phyloP scores from a whole-genome alignment of 2,113 vertebrate genomes.

The Triplophysa dalaica region DNA sequence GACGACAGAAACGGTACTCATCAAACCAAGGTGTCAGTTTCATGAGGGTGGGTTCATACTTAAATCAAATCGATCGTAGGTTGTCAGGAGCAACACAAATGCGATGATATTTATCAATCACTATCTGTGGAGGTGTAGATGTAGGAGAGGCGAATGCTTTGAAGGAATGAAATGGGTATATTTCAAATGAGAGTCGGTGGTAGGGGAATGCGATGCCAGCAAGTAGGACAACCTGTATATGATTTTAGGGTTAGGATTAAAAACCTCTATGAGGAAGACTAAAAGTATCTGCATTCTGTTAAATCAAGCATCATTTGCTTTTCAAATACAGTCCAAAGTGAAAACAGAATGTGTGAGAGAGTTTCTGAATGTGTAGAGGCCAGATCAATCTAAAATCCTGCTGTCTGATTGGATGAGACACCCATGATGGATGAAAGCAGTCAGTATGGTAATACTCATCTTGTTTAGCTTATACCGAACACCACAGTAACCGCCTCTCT shows the following conservation, averaged over 20 bases:
- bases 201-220: too few relatives aligned
- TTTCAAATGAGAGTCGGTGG: background rate
- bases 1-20: constrained; percentile 58
- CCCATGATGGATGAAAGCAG: constrained; percentile 69
- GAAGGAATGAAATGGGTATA: background rate
- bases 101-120: constrained; percentile 5
- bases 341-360: constrained; percentile 19
- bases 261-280: too few relatives aligned
- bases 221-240: too few relatives aligned
- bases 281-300: too few relatives aligned
- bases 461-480: constrained; percentile 58
- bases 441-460: constrained; percentile 66
- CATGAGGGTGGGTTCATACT: constrained; percentile 53
- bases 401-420: constrained; percentile 56
- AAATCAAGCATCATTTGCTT: background rate
- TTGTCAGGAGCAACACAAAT: constrained; percentile 26
- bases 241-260: too few relatives aligned
- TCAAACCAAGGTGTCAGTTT: constrained; percentile 61
- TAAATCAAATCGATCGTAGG: constrained; percentile 45
- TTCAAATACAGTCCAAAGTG: background rate
- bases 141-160: background rate
- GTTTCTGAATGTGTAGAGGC: constrained; percentile 55
- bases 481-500: constrained; percentile 57
- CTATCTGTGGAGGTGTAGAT: background rate
- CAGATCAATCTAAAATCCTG: constrained; percentile 55